Percentiles rank a stretch among this genome's conserved stretches.
These are phyloP conservation scores for Theonella swinhoei DNA, from an alignment of 37 sponge, comb jelly and placozoan genomes.

Conservation along the genomic window DNA sequence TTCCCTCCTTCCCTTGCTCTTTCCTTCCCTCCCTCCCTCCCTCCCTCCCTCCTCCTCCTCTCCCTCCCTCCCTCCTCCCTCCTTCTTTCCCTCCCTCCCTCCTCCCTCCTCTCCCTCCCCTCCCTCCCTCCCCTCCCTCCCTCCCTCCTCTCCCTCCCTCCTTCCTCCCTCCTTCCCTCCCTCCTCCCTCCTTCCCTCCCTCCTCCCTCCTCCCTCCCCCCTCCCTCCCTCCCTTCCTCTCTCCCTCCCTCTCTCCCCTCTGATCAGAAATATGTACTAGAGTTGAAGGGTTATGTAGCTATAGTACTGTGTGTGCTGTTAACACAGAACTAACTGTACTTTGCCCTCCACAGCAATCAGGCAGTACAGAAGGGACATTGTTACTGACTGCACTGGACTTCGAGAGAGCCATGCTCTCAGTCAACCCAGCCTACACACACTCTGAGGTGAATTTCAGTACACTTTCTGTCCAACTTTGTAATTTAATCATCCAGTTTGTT, in stretches of 20 bases:
- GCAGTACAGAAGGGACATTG: background rate
- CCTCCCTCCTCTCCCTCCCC: background rate
- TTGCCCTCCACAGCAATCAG: constrained; percentile 4
- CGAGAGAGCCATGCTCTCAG: constrained; percentile 9
- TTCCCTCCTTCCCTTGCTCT: background rate
- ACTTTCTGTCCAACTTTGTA: no score
- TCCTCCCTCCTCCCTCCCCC: background rate
- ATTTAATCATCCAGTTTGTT: no score
- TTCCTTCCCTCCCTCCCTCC: no score
- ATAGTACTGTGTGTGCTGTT: background rate
- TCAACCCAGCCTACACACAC: constrained; percentile 66
- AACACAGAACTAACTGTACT: no score
- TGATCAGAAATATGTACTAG: no score
- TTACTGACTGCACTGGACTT: constrained; percentile 48
- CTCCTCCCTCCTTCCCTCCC: no score
- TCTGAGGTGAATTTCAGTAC: constrained; percentile 36
- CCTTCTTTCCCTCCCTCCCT: no score
- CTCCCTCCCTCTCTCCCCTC: background rate
- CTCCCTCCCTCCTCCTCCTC: no score
- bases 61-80: no score
- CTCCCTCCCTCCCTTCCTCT: background rate
- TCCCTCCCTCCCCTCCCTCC: background rate
- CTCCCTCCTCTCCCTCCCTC: background rate
- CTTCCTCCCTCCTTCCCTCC: no score
- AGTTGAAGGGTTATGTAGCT: no score